Percentiles rank a stretch among this genome's conserved stretches.
These are phyloP conservation scores for Mythimna ferrago DNA, from an alignment of 2,888 invertebrate genomes.

Conservation along the genomic window DNA sequence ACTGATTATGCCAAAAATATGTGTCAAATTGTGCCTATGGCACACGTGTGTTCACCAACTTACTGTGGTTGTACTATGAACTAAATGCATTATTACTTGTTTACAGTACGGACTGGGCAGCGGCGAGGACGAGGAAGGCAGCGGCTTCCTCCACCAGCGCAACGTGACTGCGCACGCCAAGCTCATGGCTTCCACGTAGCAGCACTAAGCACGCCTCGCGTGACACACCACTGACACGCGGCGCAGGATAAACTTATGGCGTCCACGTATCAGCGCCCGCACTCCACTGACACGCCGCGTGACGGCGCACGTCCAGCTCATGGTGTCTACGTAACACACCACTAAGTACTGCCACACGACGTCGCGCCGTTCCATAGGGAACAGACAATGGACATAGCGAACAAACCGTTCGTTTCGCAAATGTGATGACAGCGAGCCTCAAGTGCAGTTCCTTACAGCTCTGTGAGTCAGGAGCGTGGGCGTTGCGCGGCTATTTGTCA, in stretches of 20 bases:
- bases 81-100: background rate
- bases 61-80: background rate
- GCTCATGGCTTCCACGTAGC: conserved; percentile 95
- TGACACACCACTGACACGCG: background rate
- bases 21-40: too few species aligned
- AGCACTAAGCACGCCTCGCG: conserved; percentile 71
- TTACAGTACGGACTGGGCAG: conserved; percentile 85
- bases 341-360: conserved; percentile 46
- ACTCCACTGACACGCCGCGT: conserved; percentile 8
- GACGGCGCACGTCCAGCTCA: conserved; percentile 83
- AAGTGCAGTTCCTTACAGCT: conserved; percentile 19
- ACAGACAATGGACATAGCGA: conserved; percentile 20
- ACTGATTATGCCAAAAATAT: too few species aligned
- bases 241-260: conserved; percentile 96
- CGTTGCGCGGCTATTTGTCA: conserved; percentile 15
- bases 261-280: conserved; percentile 92
- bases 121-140: conserved; percentile 91
- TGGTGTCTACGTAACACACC: conserved; percentile 92
- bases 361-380: background rate
- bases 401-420: conserved; percentile 5
- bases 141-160: conserved; percentile 95
- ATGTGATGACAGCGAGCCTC: conserved; percentile 12
- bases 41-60: background rate
- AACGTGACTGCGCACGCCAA: conserved; percentile 96
- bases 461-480: conserved; percentile 25